A percentile compares a stretch with the other conserved stretches of the same genome.
These are phyloP conservation scores for Reticulitermes lucifugus DNA, from an alignment of 2,888 invertebrate genomes.

Conservation along the genomic window DNA sequence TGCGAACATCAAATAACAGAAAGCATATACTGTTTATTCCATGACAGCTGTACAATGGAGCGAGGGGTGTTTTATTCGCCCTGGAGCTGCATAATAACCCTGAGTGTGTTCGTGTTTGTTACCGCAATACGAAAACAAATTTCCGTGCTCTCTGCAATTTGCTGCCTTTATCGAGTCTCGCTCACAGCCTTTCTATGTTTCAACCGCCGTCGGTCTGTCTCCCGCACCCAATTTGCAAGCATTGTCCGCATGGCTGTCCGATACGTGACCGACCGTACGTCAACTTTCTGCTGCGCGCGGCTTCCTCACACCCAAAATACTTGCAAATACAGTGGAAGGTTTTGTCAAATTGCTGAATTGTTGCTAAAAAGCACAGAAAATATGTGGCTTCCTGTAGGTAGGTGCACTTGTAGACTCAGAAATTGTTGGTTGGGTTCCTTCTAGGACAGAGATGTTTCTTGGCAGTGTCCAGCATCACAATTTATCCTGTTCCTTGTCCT, in stretches of 20 bases:
- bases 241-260: neutral
- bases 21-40: neutral
- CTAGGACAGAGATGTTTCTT: too few relatives aligned
- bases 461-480: too few relatives aligned
- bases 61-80: neutral
- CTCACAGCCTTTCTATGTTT: neutral
- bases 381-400: too few relatives aligned
- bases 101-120: neutral
- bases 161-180: neutral
- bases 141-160: neutral
- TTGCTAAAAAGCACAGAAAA: too few relatives aligned
- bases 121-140: neutral
- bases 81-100: neutral
- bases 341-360: too few relatives aligned
- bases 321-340: too few relatives aligned
- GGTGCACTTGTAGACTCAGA: too few relatives aligned
- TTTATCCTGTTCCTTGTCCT: too few relatives aligned
- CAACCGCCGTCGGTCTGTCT: neutral
- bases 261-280: neutral
- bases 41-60: neutral
- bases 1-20: neutral
- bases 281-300: neutral
- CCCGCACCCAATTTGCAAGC: slow-evolving; percentile 1
- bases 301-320: neutral
- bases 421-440: too few relatives aligned